Evolutionary conservation across 2,797 vertebrate species (phyloP), one percentile per base, ranked within the genome.

Genomic region (Sciurus vulgaris): DNA sequence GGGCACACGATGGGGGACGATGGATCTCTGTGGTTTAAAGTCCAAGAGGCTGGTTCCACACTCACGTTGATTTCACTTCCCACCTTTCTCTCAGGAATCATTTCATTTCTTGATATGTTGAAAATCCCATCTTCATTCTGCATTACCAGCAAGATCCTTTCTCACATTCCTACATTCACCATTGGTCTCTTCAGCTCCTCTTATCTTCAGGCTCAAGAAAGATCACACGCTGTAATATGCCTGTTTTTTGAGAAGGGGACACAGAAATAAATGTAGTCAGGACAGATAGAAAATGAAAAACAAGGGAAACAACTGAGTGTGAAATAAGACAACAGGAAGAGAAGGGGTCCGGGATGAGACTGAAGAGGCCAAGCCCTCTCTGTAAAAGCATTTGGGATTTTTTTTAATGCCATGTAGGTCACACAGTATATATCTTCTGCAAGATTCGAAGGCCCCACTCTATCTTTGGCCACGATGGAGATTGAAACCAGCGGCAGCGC

Each of bases 81-180:
- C 79, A 89, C 30, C 88, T 8, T 56, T 94, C 44, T 81, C 56
- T 67, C 65, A 70, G 74, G 28, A 73, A 89, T 86, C 22, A 13
- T 96, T 93, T 93, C 74, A 51, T 72, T 96, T 82, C 22, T 89
- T 77, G n/a, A 44, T 78, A 9, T 89, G 5, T 81, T 70, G 54
- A 49, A 93, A 95, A 92, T 78, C 49, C 30, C 4, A 38, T 41
- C 38, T 89, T 56, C 81, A 59, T 87, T 81, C 47, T 84, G 26
- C 78, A n/a, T 85, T 74, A 47, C 10, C 35, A 67, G 86, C 77
- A 67, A 38, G 7, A 72, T 61, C 3, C 4, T 13, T 74, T 90
- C 76, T 86, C 20, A 83, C 30, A 47, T 86, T 89, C 63, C 79
- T 83, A 14, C 15, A 81, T 96, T 92, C 73, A 28, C 17, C 5